Percentiles rank a stretch among this genome's conserved stretches.
phyloP scores from a whole-genome alignment of 2,797 vertebrate species.

The Ataeniobius toweri region DNA sequence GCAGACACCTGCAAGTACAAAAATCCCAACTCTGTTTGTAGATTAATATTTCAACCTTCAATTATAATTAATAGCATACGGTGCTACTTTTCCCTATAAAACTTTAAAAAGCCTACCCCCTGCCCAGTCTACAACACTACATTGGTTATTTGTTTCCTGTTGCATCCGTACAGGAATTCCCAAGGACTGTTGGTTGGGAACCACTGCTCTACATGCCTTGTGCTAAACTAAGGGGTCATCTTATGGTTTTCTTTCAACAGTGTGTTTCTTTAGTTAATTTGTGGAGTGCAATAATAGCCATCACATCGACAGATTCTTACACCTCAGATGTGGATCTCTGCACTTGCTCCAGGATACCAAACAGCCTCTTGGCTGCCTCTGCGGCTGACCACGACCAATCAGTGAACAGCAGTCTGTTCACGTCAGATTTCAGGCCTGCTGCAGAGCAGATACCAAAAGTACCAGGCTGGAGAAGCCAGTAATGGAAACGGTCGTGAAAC shows the following conservation, averaged over 20 bases:
- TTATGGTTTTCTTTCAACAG: too few species aligned
- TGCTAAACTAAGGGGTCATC: not conserved
- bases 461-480: too few species aligned
- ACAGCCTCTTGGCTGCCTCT: not conserved
- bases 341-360: not conserved
- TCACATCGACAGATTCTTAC: not conserved
- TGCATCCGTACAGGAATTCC: too few species aligned
- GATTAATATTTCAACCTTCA: not conserved
- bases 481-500: too few species aligned
- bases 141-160: too few species aligned
- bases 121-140: too few species aligned
- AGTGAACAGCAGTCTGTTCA: too few species aligned
- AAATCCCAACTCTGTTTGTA: not conserved
- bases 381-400: too few species aligned
- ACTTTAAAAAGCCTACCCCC: too few species aligned
- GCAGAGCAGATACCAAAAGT: too few species aligned
- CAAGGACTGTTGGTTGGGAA: not conserved
- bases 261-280: not conserved
- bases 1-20: slow-evolving; percentile 87
- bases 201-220: not conserved
- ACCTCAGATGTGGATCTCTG: not conserved
- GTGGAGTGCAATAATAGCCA: not conserved
- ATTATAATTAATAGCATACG: not conserved
- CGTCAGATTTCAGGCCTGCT: too few species aligned
- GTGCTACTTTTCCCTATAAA: not conserved